These are phyloP conservation scores for Megalopta genalis DNA, from an alignment of 1,140 invertebrate genomes.

Conservation along the genomic window DNA sequence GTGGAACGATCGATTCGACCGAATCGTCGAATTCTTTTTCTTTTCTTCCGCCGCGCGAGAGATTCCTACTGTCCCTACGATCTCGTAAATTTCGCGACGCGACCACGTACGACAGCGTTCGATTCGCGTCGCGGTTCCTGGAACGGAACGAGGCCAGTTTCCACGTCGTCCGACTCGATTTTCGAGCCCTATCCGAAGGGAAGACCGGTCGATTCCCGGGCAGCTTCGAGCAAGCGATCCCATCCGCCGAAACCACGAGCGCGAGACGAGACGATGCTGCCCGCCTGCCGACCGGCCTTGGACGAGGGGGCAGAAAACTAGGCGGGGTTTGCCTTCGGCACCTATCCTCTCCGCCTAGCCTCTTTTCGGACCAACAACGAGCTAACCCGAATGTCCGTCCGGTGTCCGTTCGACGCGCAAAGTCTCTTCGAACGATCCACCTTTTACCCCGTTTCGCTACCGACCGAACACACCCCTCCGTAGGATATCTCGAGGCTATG, in stretches of 20 bases:
- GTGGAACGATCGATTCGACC: too few species aligned
- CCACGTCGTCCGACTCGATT: slow-evolving; percentile 4
- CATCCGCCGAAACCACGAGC: slow-evolving; percentile 23
- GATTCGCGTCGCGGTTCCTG: too few species aligned
- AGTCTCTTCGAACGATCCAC: slow-evolving; percentile 5
- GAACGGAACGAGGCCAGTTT: too few species aligned
- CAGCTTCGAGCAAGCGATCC: slow-evolving; percentile 28
- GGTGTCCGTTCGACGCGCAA: too few species aligned
- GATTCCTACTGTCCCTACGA: too few species aligned
- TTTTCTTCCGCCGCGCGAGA: too few species aligned
- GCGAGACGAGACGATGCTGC: neutral
- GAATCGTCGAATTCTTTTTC: too few species aligned
- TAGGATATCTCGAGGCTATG: neutral
- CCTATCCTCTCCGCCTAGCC: neutral
- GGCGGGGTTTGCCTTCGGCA: neutral
- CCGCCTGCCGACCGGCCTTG: neutral
- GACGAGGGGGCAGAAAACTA: neutral
- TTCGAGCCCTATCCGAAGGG: neutral
- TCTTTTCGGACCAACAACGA: neutral
- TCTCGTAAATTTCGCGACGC: too few species aligned
- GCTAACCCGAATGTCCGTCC: neutral
- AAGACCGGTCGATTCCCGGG: slow-evolving; percentile 3
- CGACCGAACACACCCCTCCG: neutral
- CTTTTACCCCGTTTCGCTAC: neutral
- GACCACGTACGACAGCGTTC: too few species aligned